phyloP scores from a whole-genome alignment of 1,140 invertebrate genomes.

The Monomorium pharaonis region DNA sequence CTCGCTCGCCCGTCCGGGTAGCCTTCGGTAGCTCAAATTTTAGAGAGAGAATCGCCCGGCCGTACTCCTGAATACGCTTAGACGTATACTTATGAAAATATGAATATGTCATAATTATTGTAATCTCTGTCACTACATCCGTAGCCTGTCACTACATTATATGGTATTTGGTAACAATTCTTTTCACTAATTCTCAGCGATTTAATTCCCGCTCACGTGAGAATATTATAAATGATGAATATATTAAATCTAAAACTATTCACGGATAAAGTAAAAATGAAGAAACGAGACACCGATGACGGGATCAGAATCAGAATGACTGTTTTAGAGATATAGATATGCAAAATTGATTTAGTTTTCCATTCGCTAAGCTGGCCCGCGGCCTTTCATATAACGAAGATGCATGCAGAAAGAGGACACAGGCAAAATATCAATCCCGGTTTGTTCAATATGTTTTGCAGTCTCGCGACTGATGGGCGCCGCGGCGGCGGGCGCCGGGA shows the following conservation, averaged over 20 bases:
- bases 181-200: neutral
- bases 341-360: neutral
- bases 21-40: constrained; percentile 76
- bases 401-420: neutral
- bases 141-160: no score
- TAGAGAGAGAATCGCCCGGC: constrained; percentile 49
- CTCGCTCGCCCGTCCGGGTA: constrained; percentile 65
- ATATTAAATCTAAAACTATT: neutral
- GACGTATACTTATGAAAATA: constrained; percentile 4
- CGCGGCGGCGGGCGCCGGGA: constrained; percentile 88
- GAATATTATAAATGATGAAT: neutral
- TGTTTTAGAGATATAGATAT: neutral
- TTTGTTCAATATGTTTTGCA: constrained; percentile 86
- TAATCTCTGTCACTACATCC: neutral
- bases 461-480: constrained; percentile 95
- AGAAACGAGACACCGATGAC: no score
- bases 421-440: neutral
- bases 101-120: constrained; percentile 20
- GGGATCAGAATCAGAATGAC: no score
- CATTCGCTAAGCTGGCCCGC: neutral
- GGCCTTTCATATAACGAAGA: neutral
- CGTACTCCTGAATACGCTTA: neutral
- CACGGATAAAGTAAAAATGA: no score
- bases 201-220: neutral
- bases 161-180: neutral